Conservation (phyloP, 92 coral and sea anemone genomes). For the Palythoa heliodiscus region DNA sequence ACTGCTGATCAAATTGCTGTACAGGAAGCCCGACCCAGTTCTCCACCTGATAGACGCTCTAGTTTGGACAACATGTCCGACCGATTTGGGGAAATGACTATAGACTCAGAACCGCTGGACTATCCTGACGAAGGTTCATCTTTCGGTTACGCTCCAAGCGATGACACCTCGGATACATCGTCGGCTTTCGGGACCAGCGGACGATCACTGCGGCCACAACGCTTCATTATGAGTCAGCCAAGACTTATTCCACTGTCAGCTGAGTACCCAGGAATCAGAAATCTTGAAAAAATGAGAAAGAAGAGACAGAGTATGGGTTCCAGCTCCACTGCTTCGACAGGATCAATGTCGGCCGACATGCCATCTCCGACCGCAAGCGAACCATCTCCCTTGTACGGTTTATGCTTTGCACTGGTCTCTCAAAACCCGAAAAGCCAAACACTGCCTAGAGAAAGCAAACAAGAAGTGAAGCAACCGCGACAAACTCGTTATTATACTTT, state of each 20-base stretch:
- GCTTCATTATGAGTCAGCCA: slow-evolving; percentile 73
- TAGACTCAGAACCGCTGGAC: slow-evolving; percentile 64
- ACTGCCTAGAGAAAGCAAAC: background rate
- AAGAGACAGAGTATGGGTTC: slow-evolving; percentile 93
- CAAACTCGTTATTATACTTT: slow-evolving; percentile 34
- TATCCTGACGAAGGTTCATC: slow-evolving; percentile 77
- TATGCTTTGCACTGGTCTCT: slow-evolving; percentile 81
- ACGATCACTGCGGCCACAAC: slow-evolving; percentile 35
- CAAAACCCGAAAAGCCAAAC: slow-evolving; percentile 31
- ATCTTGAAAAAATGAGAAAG: slow-evolving; percentile 80
- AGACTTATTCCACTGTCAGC: slow-evolving; percentile 73
- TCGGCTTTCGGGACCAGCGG: slow-evolving; percentile 54
- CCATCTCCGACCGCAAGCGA: slow-evolving; percentile 62
- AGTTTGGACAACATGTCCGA: slow-evolving; percentile 57
- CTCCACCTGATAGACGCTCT: slow-evolving; percentile 59
- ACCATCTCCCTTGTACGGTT: slow-evolving; percentile 71
- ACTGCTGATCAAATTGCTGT: slow-evolving; percentile 44
- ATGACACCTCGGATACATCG: slow-evolving; percentile 84
- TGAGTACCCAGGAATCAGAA: slow-evolving; percentile 85
- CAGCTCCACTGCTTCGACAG: slow-evolving; percentile 55
- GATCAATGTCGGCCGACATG: slow-evolving; percentile 52
- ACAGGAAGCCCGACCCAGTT: slow-evolving; percentile 26
- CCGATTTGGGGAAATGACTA: slow-evolving; percentile 53
- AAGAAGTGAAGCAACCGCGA: slow-evolving; percentile 6
- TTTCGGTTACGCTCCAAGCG: slow-evolving; percentile 86